Conservation (phyloP, 2,113 vertebrate genomes). For the Phrynosoma platyrhinos region DNA sequence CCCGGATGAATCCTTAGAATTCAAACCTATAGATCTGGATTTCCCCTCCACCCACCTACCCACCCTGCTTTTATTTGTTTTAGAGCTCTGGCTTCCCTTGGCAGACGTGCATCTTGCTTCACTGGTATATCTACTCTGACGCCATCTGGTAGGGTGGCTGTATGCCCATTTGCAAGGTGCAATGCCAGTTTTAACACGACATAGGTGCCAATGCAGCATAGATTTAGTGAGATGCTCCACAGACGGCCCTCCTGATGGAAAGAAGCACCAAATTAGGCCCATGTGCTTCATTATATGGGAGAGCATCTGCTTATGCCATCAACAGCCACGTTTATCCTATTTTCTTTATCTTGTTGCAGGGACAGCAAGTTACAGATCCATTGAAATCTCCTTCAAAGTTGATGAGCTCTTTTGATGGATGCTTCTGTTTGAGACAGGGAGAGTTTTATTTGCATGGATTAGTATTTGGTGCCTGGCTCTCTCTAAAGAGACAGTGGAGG, state of each 20-base stretch:
- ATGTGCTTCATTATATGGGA: constrained; percentile 81
- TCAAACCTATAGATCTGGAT: neutral
- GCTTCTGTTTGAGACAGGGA: neutral
- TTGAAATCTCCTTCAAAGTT: constrained; percentile 46
- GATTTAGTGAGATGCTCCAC: constrained; percentile 78
- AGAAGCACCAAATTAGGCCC: constrained; percentile 81
- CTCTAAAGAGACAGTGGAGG: too few species aligned
- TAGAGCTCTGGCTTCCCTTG: constrained; percentile 45
- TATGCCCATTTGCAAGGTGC: constrained; percentile 73
- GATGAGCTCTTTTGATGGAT: neutral
- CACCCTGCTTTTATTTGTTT: constrained; percentile 20
- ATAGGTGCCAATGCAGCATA: constrained; percentile 83
- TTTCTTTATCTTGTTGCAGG: constrained; percentile 70
- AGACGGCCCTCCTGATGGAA: constrained; percentile 78
- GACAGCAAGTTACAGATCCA: constrained; percentile 64
- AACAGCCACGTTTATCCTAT: constrained; percentile 75
- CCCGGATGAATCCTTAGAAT: neutral
- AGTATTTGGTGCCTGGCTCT: neutral
- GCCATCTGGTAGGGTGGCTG: constrained; percentile 80
- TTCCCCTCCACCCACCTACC: neutral
- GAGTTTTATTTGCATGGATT: neutral
- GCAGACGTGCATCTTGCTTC: constrained; percentile 68
- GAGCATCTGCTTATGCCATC: constrained; percentile 82
- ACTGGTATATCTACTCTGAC: constrained; percentile 68
- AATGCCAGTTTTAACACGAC: constrained; percentile 82